A percentile compares a stretch with the other conserved stretches of the same genome.
Evolutionary conservation across 2,888 invertebrate genomes (phyloP).

Genomic region (Cerceris rybyensis): DNA sequence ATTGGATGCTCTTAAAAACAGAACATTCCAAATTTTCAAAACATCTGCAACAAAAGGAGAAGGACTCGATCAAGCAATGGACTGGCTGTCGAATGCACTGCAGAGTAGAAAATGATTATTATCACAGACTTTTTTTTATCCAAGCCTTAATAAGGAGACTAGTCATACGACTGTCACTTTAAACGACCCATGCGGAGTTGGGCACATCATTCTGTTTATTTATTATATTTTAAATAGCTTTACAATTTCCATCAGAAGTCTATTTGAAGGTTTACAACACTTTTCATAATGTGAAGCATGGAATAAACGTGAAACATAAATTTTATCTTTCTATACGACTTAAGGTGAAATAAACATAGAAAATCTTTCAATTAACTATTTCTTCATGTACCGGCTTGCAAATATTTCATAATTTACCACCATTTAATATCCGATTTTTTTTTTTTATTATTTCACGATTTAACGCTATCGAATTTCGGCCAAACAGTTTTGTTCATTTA

Average conservation of each 20-base stretch:
- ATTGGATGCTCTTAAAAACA: conserved; percentile 95
- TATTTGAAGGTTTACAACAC: conserved; percentile 43
- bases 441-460: conserved; percentile 26
- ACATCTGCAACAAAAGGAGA: conserved; percentile 99
- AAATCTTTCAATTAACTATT: conserved; percentile 28
- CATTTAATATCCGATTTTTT: neutral
- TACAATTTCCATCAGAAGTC: conserved; percentile 49
- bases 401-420: conserved; percentile 26
- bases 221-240: conserved; percentile 65
- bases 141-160: conserved; percentile 72
- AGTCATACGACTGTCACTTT: conserved; percentile 74
- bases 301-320: conserved; percentile 41
- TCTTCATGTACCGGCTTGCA: conserved; percentile 18
- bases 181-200: conserved; percentile 40
- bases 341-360: conserved; percentile 39
- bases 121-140: conserved; percentile 55
- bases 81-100: conserved; percentile 97
- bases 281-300: conserved; percentile 52
- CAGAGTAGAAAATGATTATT: conserved; percentile 90
- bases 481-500: conserved; percentile 9
- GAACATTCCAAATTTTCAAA: conserved; percentile 99
- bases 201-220: conserved; percentile 61
- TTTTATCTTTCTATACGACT: conserved; percentile 56
- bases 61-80: conserved; percentile 99
- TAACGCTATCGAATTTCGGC: neutral